Conservation (phyloP, 2,797 vertebrate genomes). For the Poecilia picta region DNA sequence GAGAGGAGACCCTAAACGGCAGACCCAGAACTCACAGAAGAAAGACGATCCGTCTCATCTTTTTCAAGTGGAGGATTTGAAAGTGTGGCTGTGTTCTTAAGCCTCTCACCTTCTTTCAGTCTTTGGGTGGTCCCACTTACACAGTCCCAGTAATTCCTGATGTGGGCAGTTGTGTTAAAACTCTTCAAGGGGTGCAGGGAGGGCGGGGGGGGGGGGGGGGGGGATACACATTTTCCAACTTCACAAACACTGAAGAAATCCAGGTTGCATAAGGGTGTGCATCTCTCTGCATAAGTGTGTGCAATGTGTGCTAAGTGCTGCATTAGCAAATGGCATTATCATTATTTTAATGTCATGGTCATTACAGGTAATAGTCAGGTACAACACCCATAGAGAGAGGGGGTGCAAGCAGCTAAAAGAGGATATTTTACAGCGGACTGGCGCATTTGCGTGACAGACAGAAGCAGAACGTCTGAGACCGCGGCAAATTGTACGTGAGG, state of each 20-base stretch:
- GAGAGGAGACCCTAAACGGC: background rate
- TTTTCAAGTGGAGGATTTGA: background rate
- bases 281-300: constrained; percentile 35
- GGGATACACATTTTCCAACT: constrained; percentile 7
- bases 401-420: constrained; percentile 73
- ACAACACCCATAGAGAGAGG: constrained; percentile 69
- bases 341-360: constrained; percentile 83
- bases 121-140: background rate
- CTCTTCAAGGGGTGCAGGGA: background rate
- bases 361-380: constrained; percentile 81
- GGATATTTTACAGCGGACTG: constrained; percentile 57
- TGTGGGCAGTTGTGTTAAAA: constrained; percentile 3
- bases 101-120: background rate
- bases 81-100: background rate
- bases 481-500: constrained; percentile 45
- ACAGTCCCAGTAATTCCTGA: background rate
- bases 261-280: constrained; percentile 25
- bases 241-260: constrained; percentile 26
- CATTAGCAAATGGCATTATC: constrained; percentile 73
- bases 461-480: constrained; percentile 33
- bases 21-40: background rate
- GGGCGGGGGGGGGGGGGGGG: no score
- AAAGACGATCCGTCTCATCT: background rate
- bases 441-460: constrained; percentile 28
- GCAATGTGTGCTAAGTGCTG: constrained; percentile 70